Evolutionary conservation across 2,113 vertebrate species (phyloP).

Genomic region (Nyctereutes procyonoides): DNA sequence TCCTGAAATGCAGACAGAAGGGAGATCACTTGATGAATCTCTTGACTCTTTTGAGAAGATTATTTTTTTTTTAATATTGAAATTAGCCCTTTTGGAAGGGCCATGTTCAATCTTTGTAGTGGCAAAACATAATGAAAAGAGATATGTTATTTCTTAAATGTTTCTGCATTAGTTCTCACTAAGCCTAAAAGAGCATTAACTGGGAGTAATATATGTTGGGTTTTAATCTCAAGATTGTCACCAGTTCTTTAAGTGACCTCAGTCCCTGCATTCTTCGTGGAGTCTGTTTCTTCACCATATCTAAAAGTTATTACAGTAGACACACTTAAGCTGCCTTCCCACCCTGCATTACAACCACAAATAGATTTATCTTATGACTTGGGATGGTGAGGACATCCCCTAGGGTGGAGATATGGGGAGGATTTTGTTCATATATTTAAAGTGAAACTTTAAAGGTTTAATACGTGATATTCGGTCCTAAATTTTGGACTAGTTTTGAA

Average conservation of each 20-base stretch:
- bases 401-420: neutral
- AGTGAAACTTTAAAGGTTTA: neutral
- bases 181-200: neutral
- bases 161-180: neutral
- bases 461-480: neutral
- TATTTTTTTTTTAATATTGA: neutral
- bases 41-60: constrained; percentile 34
- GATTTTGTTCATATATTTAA: neutral
- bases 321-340: neutral
- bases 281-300: neutral
- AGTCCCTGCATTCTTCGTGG: neutral
- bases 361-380: neutral
- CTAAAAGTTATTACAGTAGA: neutral
- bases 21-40: neutral
- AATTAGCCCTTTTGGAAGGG: neutral
- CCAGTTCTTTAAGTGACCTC: neutral
- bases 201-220: neutral
- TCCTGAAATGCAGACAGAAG: neutral
- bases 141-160: neutral
- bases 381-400: neutral
- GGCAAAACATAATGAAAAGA: neutral
- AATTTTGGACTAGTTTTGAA: constrained; percentile 24
- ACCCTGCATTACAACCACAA: neutral
- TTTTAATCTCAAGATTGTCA: neutral
- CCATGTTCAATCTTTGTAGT: neutral